Conservation (phyloP, 2,113 vertebrate genomes). For the Aphyosemion australe region DNA sequence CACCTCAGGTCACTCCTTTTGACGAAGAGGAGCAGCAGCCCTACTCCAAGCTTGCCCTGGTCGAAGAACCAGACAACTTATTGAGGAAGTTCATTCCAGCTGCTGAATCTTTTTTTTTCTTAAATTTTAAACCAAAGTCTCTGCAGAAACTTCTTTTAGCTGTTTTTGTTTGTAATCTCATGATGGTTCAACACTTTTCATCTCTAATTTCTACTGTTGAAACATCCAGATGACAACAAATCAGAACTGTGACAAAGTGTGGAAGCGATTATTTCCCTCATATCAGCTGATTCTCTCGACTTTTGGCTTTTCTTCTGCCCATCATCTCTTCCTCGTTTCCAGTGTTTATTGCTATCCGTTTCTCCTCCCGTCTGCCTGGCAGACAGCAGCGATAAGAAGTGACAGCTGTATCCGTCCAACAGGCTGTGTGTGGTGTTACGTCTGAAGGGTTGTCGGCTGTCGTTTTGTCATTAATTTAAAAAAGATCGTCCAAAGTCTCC, state of each 20-base stretch:
- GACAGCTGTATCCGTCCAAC: conserved; percentile 28
- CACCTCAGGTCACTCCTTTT: too few species aligned
- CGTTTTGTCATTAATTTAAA: conserved; percentile 30
- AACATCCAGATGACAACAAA: background rate
- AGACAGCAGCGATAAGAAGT: conserved; percentile 46
- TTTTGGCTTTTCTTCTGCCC: conserved; percentile 17
- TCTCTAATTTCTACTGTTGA: background rate
- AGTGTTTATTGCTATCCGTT: conserved; percentile 20
- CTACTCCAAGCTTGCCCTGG: too few species aligned
- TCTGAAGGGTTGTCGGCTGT: conserved; percentile 33
- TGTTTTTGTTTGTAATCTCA: too few species aligned
- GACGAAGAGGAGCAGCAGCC: too few species aligned
- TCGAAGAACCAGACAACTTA: too few species aligned
- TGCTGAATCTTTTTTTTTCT: too few species aligned
- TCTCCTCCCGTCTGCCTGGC: conserved; percentile 35
- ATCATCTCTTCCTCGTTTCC: conserved; percentile 2
- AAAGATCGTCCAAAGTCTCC: conserved; percentile 10
- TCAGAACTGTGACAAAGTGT: background rate
- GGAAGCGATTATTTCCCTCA: background rate
- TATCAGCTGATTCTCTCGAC: background rate
- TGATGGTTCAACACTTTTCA: too few species aligned
- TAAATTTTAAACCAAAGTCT: too few species aligned
- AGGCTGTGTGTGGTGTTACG: conserved; percentile 22
- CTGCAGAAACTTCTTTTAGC: too few species aligned
- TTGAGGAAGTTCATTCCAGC: too few species aligned